These are phyloP conservation scores for Columbina picui DNA, from an alignment of 2,113 vertebrate genomes.

Conservation along the genomic window DNA sequence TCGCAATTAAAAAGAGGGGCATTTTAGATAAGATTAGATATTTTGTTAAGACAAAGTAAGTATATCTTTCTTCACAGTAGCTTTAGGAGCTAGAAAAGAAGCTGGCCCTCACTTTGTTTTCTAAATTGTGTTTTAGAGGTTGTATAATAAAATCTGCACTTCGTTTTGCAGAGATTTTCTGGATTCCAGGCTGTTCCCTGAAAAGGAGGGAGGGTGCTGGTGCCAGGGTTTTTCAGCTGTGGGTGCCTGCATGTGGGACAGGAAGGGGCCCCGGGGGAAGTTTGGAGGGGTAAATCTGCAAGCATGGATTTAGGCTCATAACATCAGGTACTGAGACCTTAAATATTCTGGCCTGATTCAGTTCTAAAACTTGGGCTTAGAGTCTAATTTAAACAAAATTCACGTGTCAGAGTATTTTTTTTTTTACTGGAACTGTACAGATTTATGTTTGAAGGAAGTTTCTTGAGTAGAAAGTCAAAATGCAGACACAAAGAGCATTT, in stretches of 20 bases:
- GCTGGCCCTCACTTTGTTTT: neutral
- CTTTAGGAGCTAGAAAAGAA: neutral
- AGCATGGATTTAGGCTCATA: neutral
- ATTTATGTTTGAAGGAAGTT: neutral
- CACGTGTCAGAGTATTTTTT: too few species aligned
- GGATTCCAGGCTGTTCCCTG: neutral
- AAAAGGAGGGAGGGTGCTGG: neutral
- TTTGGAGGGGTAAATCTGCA: neutral
- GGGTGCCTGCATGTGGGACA: rapidly evolving
- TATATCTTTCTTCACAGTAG: neutral
- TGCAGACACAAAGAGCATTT: neutral
- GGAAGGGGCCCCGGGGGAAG: neutral
- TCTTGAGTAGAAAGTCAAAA: neutral
- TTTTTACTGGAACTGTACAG: neutral
- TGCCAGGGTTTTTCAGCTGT: neutral
- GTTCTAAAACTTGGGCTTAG: neutral
- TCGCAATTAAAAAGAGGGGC: neutral
- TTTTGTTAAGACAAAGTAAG: neutral
- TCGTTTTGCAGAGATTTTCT: neutral
- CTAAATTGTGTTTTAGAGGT: neutral
- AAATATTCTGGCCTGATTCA: neutral
- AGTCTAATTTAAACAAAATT: neutral
- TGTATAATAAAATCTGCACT: neutral
- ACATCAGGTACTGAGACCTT: neutral
- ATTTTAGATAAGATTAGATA: neutral